A percentile compares a stretch with the other conserved stretches of the same genome.
Conservation (phyloP, 2,797 vertebrate genomes). For the Loriculus beryllinus region DNA sequence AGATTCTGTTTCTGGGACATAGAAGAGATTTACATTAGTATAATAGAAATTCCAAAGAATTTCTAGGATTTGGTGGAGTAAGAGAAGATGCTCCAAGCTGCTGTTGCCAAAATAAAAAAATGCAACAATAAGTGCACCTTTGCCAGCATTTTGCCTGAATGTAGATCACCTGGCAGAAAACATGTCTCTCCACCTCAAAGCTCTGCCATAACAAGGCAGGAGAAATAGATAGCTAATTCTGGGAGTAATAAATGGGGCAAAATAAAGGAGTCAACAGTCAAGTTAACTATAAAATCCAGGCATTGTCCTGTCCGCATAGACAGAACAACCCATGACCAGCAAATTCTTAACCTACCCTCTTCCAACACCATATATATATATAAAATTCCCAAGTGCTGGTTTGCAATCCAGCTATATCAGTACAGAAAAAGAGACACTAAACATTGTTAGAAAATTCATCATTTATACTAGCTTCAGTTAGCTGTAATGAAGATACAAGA, state of each 20-base stretch:
- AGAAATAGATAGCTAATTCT: not conserved
- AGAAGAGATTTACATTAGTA: not conserved
- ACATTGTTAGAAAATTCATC: conserved; percentile 45
- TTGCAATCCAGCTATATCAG: conserved; percentile 27
- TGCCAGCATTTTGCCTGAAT: not conserved
- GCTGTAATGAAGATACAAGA: conserved; percentile 67
- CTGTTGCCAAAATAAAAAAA: not conserved
- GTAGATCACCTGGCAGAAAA: not conserved
- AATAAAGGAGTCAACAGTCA: not conserved
- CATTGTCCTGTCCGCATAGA: not conserved
- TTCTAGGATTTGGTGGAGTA: not conserved
- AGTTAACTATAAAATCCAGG: not conserved
- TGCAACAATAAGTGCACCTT: not conserved
- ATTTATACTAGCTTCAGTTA: conserved; percentile 51
- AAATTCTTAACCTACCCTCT: not conserved
- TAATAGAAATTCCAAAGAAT: not conserved
- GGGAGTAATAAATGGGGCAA: not conserved
- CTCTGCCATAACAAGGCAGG: not conserved
- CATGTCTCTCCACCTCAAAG: not conserved
- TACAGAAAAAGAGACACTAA: not conserved
- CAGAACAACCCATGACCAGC: not conserved
- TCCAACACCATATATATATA: not conserved
- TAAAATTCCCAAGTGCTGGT: not conserved
- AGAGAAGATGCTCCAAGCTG: not conserved
- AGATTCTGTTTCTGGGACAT: not conserved